Conservation (phyloP, 2,113 vertebrate species). For the Hypomesus transpacificus region DNA sequence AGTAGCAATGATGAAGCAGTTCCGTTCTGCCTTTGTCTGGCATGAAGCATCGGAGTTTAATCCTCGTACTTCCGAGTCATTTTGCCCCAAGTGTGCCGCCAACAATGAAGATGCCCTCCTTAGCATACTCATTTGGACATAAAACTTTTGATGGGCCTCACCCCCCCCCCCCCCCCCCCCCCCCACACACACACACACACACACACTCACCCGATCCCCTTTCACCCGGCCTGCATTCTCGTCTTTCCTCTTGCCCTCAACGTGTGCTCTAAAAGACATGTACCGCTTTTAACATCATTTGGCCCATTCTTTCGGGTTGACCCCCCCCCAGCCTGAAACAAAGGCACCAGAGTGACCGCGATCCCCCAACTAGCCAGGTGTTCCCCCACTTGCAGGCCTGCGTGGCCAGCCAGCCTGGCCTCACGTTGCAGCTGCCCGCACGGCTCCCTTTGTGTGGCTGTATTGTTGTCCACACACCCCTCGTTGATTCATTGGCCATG, state of each 20-base stretch:
- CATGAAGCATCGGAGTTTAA: background rate
- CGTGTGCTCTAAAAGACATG: slow-evolving; percentile 46
- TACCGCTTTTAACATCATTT: slow-evolving; percentile 57
- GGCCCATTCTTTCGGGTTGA: slow-evolving; percentile 49
- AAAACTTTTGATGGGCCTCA: slow-evolving; percentile 48
- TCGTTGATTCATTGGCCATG: slow-evolving; percentile 90
- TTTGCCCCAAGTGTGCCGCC: slow-evolving; percentile 56
- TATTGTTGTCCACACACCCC: slow-evolving; percentile 87
- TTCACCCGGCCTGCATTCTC: slow-evolving; percentile 45
- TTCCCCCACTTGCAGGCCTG: slow-evolving; percentile 79
- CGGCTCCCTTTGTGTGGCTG: slow-evolving; percentile 83
- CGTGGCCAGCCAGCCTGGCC: slow-evolving; percentile 80
- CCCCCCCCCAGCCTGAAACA: slow-evolving; percentile 58
- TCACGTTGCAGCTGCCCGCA: slow-evolving; percentile 90
- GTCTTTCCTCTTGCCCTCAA: slow-evolving; percentile 49
- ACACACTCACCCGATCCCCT: slow-evolving; percentile 11
- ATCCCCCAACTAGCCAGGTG: slow-evolving; percentile 88
- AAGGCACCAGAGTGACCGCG: slow-evolving; percentile 74
- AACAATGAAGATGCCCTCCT: slow-evolving; percentile 44
- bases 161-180: too few relatives aligned
- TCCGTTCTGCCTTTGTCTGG: background rate
- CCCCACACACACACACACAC: too few relatives aligned
- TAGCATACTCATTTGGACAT: slow-evolving; percentile 41
- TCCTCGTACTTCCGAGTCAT: slow-evolving; percentile 50
- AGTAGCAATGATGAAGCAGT: too few relatives aligned